phyloP scores from a whole-genome alignment of 2,797 vertebrate species.

The Tapirus indicus region DNA sequence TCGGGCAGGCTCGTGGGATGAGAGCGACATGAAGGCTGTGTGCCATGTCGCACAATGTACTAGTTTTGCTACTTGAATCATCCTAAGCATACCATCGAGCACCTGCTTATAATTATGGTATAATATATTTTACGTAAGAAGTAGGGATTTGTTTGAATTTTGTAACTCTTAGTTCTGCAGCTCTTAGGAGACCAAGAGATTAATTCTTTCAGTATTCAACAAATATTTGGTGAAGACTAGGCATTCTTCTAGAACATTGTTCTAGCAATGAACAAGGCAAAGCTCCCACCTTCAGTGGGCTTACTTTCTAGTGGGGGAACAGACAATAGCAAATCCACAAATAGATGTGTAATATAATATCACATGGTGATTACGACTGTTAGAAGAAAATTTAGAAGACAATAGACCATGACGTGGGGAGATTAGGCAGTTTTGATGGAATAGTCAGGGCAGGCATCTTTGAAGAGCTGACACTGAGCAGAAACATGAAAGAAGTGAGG shows the following conservation, averaged over 20 bases:
- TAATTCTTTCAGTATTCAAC: neutral
- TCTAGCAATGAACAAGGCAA: neutral
- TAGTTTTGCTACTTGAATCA: neutral
- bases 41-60: accelerated
- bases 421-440: neutral
- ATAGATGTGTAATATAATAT: neutral
- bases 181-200: slow-evolving; percentile 27
- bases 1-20: neutral
- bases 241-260: neutral
- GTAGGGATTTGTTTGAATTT: slow-evolving; percentile 64
- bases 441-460: neutral
- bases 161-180: slow-evolving; percentile 43
- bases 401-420: neutral
- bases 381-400: neutral
- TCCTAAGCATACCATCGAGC: neutral
- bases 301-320: neutral
- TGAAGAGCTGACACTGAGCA: neutral
- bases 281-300: neutral
- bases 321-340: neutral
- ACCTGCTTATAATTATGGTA: neutral
- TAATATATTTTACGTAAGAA: slow-evolving; percentile 21
- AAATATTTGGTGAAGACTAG: neutral
- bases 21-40: no score
- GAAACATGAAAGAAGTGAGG: neutral
- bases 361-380: neutral